Conservation (phyloP, 2,113 vertebrate species). For the Hemicordylus capensis region DNA sequence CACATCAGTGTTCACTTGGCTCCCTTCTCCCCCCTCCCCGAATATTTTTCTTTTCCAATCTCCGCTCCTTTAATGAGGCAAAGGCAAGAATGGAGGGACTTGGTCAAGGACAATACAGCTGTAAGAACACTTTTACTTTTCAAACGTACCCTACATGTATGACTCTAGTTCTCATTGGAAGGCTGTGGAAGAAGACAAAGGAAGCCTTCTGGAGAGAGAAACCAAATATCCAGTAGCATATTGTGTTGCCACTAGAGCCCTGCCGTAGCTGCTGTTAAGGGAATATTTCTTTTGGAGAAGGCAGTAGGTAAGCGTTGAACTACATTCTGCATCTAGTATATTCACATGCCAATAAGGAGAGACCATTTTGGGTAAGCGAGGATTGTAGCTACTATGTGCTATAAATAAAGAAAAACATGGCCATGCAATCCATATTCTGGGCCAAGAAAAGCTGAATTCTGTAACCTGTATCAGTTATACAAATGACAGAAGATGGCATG, state of each 20-base stretch:
- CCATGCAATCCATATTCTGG: not conserved
- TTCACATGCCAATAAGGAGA: not conserved
- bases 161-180: not conserved
- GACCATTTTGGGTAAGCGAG: not conserved
- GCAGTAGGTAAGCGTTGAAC: not conserved
- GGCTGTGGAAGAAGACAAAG: not conserved
- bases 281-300: not conserved
- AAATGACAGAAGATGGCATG: not conserved
- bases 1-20: constrained; percentile 31
- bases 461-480: not conserved
- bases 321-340: not conserved
- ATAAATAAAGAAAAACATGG: not conserved
- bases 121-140: constrained; percentile 23
- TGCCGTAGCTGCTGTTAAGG: not conserved
- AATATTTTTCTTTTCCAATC: constrained; percentile 28
- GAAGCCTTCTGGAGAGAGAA: not conserved
- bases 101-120: constrained; percentile 40
- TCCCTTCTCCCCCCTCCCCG: not conserved
- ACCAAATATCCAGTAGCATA: not conserved
- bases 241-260: not conserved
- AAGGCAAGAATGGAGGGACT: constrained; percentile 16
- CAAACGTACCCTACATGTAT: not conserved
- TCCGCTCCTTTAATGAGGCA: constrained; percentile 38
- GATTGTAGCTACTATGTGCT: not conserved
- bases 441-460: not conserved